Percentiles rank a stretch among this genome's conserved stretches.
phyloP scores from a whole-genome alignment of 2,113 vertebrate genomes.

The Leuciscus idus region DNA sequence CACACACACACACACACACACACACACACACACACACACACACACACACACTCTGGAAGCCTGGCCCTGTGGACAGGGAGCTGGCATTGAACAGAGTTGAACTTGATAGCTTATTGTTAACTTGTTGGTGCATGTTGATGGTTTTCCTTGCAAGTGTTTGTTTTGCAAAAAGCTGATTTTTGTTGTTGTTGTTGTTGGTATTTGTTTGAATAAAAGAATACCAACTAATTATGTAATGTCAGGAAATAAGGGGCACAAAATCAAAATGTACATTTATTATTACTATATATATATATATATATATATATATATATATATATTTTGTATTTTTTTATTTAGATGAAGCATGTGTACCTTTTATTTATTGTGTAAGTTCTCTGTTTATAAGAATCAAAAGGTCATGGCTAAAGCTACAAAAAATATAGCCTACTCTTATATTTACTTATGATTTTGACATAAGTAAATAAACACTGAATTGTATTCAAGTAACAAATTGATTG shows the following conservation, averaged over 20 bases:
- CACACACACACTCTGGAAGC: constrained; percentile 18
- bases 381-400: constrained; percentile 32
- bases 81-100: constrained; percentile 43
- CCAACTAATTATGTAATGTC: not conserved
- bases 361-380: constrained; percentile 38
- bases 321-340: constrained; percentile 13
- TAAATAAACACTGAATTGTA: constrained; percentile 31
- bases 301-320: too few species aligned
- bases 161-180: not conserved
- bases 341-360: constrained; percentile 37
- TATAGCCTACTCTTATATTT: not conserved
- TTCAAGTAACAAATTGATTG: constrained; percentile 19
- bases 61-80: constrained; percentile 19
- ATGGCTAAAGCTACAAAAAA: constrained; percentile 24
- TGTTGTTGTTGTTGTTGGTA: not conserved
- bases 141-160: constrained; percentile 27
- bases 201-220: not conserved
- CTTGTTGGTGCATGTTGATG: constrained; percentile 39
- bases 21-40: constrained; percentile 13
- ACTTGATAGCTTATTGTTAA: constrained; percentile 52
- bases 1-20: not conserved
- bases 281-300: not conserved
- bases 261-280: not conserved
- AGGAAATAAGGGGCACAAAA: not conserved
- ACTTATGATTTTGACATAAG: not conserved